Evolutionary conservation across 2,888 invertebrate species (phyloP).

Genomic region (Orthosia incerta): DNA sequence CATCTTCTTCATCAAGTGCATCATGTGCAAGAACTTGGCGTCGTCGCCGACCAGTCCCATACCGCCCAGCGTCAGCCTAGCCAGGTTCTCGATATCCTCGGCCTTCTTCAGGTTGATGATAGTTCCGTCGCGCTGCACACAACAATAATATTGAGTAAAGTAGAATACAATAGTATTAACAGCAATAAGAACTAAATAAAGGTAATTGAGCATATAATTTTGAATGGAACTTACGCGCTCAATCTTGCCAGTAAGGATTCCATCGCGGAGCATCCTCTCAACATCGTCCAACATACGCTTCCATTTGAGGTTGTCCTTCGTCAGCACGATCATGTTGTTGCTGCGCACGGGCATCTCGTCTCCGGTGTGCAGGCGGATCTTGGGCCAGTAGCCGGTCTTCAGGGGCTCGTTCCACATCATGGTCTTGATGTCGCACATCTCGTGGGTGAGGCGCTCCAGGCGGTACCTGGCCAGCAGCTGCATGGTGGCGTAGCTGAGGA

Average conservation of each 20-base stretch:
- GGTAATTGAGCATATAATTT: neutral
- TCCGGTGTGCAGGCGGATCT: constrained; percentile 90
- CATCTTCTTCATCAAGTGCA: constrained; percentile 81
- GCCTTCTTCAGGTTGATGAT: constrained; percentile 92
- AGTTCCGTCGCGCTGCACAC: constrained; percentile 89
- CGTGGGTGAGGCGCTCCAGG: constrained; percentile 87
- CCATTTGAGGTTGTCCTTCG: constrained; percentile 76
- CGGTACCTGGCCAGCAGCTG: constrained; percentile 92
- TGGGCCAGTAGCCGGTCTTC: constrained; percentile 91
- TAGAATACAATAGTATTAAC: constrained; percentile 11
- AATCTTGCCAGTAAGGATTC: constrained; percentile 82
- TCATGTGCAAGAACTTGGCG: constrained; percentile 87
- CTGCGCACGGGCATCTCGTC: constrained; percentile 90
- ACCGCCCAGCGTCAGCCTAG: constrained; percentile 92
- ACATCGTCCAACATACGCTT: constrained; percentile 81
- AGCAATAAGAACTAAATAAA: neutral
- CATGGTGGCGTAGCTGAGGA: constrained; percentile 91
- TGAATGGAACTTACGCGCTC: constrained; percentile 78
- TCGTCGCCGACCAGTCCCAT: constrained; percentile 90
- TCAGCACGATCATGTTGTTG: constrained; percentile 80
- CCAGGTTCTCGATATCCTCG: constrained; percentile 93
- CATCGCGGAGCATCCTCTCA: constrained; percentile 90
- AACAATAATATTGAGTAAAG: neutral
- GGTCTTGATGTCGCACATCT: constrained; percentile 87
- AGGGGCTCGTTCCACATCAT: constrained; percentile 86